phyloP scores from a whole-genome alignment of 2,113 vertebrate genomes.

The Rafetus swinhoei region DNA sequence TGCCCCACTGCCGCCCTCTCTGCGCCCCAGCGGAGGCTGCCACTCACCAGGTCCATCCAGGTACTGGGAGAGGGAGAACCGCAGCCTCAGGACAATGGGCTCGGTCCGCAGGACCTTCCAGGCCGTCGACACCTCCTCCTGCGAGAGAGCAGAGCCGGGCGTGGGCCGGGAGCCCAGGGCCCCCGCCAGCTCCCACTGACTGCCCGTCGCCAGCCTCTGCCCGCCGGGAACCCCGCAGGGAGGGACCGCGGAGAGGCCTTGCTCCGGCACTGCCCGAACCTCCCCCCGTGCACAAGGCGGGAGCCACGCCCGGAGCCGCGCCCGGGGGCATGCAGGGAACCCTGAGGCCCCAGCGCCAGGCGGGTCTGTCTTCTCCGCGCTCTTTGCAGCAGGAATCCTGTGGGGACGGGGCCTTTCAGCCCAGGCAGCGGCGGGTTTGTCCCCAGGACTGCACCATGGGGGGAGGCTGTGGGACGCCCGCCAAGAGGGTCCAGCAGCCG shows the following conservation, averaged over 20 bases:
- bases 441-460: too few species aligned
- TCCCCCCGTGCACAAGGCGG: too few species aligned
- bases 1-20: neutral
- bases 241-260: too few species aligned
- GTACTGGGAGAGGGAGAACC: slow-evolving; percentile 99
- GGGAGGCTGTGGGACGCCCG: too few species aligned
- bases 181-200: neutral
- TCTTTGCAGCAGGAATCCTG: too few species aligned
- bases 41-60: slow-evolving; percentile 97
- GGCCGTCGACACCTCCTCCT: slow-evolving; percentile 99
- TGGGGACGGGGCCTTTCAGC: neutral
- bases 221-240: neutral
- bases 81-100: slow-evolving; percentile 93
- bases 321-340: too few species aligned
- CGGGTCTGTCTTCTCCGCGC: too few species aligned
- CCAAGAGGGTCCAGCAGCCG: too few species aligned
- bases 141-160: neutral
- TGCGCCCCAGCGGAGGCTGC: rapidly evolving
- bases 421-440: too few species aligned
- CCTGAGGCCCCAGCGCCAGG: too few species aligned
- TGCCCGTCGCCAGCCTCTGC: neutral
- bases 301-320: too few species aligned
- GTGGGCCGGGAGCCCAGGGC: neutral
- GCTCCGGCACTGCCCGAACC: too few species aligned
- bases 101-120: slow-evolving; percentile 99